Evolutionary conservation across 2,113 vertebrate genomes (phyloP).

Genomic region (Cyprinodon tularosa): DNA sequence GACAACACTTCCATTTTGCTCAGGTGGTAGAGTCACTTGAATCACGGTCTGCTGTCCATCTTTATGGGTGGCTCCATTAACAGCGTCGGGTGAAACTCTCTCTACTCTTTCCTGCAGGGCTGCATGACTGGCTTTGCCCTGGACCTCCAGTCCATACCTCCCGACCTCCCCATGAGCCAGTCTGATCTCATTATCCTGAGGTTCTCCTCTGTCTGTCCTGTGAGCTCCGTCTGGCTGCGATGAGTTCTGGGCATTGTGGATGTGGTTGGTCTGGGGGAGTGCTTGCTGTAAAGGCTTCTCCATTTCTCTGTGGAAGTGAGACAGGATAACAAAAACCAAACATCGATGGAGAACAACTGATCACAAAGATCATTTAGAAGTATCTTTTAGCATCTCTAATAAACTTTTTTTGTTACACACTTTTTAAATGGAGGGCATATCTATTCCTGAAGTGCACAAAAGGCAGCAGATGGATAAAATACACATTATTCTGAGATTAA

Average conservation of each 20-base stretch:
- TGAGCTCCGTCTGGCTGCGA: conserved; percentile 75
- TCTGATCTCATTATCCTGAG: conserved; percentile 71
- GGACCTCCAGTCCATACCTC: conserved; percentile 80
- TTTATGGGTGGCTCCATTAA: conserved; percentile 78
- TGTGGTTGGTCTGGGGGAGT: conserved; percentile 87
- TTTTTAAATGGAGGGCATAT: conserved; percentile 10
- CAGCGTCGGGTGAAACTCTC: conserved; percentile 80
- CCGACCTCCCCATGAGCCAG: conserved; percentile 77
- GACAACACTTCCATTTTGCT: conserved; percentile 87
- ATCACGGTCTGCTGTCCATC: conserved; percentile 80
- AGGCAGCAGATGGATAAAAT: conserved; percentile 11
- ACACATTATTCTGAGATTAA: not conserved
- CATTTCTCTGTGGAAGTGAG: conserved; percentile 79
- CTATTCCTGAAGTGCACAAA: conserved; percentile 17
- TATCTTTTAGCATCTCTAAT: not conserved
- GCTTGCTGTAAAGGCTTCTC: conserved; percentile 85
- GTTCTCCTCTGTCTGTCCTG: conserved; percentile 73
- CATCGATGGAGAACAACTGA: not conserved
- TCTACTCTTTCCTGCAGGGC: conserved; percentile 76
- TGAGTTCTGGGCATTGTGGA: conserved; percentile 79
- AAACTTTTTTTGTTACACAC: not conserved
- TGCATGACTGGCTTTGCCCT: conserved; percentile 73
- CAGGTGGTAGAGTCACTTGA: conserved; percentile 73
- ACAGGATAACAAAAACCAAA: conserved; percentile 2
- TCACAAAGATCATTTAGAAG: not conserved